phyloP scores from a whole-genome alignment of 2,113 vertebrate species.

The Martes martes region DNA sequence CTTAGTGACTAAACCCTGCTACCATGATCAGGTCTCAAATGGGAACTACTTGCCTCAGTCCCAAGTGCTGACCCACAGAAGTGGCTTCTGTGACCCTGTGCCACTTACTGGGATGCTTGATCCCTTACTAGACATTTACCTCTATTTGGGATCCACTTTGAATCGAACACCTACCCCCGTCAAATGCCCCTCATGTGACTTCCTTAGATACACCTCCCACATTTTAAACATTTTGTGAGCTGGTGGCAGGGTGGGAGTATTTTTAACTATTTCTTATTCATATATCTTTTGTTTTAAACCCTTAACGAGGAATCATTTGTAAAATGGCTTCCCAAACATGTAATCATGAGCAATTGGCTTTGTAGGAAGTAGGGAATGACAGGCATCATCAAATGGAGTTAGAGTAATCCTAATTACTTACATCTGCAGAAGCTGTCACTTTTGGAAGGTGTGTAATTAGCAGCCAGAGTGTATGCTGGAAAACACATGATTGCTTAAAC shows the following conservation, averaged over 20 bases:
- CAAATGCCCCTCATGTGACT: neutral
- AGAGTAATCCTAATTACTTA: slow-evolving; percentile 19
- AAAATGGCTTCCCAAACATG: slow-evolving; percentile 16
- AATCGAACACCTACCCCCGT: neutral
- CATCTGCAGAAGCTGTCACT: slow-evolving; percentile 26
- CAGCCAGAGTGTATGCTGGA: neutral
- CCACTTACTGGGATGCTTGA: too few species aligned
- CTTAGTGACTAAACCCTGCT: neutral
- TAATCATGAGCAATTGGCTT: slow-evolving; percentile 56
- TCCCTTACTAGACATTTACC: neutral
- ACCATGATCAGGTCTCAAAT: neutral
- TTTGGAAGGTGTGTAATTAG: neutral
- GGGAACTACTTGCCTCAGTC: neutral
- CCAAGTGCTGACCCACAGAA: neutral
- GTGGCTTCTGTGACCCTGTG: neutral
- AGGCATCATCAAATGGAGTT: neutral
- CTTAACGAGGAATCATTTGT: slow-evolving; percentile 32
- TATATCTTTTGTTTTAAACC: slow-evolving; percentile 24
- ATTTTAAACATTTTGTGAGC: neutral
- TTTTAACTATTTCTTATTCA: slow-evolving; percentile 24
- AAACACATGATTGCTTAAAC: neutral
- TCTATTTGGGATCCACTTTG: neutral
- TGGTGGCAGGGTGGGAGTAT: neutral
- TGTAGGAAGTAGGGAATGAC: neutral
- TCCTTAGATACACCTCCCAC: neutral